Evolutionary conservation across 2,888 invertebrate species (phyloP), one percentile per base, ranked within the genome.

Genomic region (Diplolepis rosae): DNA sequence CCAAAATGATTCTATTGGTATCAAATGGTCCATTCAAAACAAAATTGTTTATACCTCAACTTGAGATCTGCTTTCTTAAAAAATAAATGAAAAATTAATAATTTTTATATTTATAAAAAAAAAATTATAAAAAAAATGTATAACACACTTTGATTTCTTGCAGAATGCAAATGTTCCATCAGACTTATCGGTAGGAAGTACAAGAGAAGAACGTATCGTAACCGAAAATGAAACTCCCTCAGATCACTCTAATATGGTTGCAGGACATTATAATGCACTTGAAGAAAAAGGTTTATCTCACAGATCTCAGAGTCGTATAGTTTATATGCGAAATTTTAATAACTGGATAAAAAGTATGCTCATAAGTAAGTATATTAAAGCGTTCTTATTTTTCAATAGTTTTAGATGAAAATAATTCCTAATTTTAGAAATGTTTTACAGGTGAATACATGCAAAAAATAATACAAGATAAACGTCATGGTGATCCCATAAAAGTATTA

Each of bases 321-420:
- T 96, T 83, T 94, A 95, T 87, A 92, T 99, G 90, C 92, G 99
- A 79, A 99, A 98, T 89, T 98, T 99, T 87, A 99, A 99, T 89
- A 99, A 99, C 89, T 99, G 99, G 99, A 94, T 98, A 13, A 99
- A 99, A 90, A 96, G 96, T 89, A 95, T 97, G 91, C 91, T 98
- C 0, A 98, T 99, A 82, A 94, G 95, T 92, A 93, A 95, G 89
- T 81, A 39, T 6, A n/a, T 32, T 4, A 6, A 51, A 56, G 48
- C 4, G 30, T 45, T 32, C 32, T 32, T 56, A 56, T 11, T 56
- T 2, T 45, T 18, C 18, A 18, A 45, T 2, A 18, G 1, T 18
- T 3, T 6, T 7, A 7, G 6, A 18, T 45, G 18, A 18, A 7
- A 45, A 18, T n/a, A 2, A 3, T 9, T 18, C 18, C 9, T 2